These are phyloP conservation scores for Jacana jacana DNA, from an alignment of 2,113 vertebrate genomes.

Conservation along the genomic window DNA sequence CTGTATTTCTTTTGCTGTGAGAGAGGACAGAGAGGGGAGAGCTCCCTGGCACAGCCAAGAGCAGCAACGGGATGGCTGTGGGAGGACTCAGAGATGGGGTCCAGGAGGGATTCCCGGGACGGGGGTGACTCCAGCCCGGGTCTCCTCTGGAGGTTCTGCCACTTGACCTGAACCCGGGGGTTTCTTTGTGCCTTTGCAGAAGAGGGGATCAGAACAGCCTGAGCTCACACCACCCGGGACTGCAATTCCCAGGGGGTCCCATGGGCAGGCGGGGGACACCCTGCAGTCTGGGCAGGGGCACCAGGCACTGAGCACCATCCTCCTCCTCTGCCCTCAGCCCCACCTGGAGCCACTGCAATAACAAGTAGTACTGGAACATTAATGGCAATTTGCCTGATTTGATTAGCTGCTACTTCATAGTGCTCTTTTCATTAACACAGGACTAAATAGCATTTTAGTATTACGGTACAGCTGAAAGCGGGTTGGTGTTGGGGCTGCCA, in stretches of 20 bases:
- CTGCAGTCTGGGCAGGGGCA: neutral
- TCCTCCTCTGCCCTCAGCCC: neutral
- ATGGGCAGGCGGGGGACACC: neutral
- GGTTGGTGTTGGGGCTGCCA: neutral
- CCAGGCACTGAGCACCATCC: slow-evolving; percentile 4
- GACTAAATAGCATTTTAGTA: slow-evolving; percentile 43
- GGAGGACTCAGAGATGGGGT: neutral
- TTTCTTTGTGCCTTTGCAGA: neutral
- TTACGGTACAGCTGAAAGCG: neutral
- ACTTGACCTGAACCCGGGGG: neutral
- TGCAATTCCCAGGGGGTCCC: fast-evolving
- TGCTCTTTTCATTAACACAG: slow-evolving; percentile 64
- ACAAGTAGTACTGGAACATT: neutral
- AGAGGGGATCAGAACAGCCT: neutral
- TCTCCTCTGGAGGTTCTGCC: neutral
- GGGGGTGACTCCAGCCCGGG: neutral
- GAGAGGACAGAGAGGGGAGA: neutral
- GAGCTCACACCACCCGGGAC: neutral
- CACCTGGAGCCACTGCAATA: slow-evolving; percentile 33
- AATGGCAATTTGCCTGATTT: slow-evolving; percentile 58
- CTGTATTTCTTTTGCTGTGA: neutral
- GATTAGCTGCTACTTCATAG: slow-evolving; percentile 46
- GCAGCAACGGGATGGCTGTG: neutral
- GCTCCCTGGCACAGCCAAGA: neutral
- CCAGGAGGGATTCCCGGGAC: neutral